Evolutionary conservation across 2,797 vertebrate genomes (phyloP), one percentile per base, ranked within the genome.

Genomic region (Parotocinclus haroldoi): DNA sequence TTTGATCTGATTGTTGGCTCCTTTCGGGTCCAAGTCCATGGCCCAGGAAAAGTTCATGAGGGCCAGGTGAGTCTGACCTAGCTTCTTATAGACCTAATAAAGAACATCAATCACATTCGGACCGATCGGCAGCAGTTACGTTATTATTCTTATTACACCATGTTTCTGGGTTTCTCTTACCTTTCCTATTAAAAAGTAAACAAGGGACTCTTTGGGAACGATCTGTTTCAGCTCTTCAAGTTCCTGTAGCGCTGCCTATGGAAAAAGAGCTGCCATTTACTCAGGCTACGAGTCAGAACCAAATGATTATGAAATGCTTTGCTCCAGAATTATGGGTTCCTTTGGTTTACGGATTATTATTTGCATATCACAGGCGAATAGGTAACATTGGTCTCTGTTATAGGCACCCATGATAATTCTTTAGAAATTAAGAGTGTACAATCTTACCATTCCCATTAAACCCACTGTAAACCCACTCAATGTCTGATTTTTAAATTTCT

Each of bases 151-250:
- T 27, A 16, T 50, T 8, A 50, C 45, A n/a, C 1, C 14, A 16
- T 16, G n/a, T 8, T 14, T 6, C 8, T 3, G 5, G 10, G 8
- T 16, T 4, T 14, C 1, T 10, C 37, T 85, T 89, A 98, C 96
- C 95, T 98, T 99, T 91, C 96, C 96, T 91, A 99, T 99, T 83
- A 99, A 93, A 89, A 99, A 99, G 89, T 99, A 99, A 89, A 99
- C 96, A 80, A 99, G 90, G 77, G 96, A 99, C 87, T 99, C 96
- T 95, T 99, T 99, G 87, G 96, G 96, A 84, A 99, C 96, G 42
- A 99, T 99, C 84, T 99, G 96, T 79, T 99, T 98, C 81, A 98
- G 80, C 86, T 99, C 96, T 88, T 98, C 96, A 86, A 98, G 86
- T 89, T 99, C 96, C 89, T 98, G 95, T 54, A 99, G 92, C 79